Evolutionary conservation across 1,140 invertebrate species (phyloP).

Genomic region (Lasaia peninsularis): DNA sequence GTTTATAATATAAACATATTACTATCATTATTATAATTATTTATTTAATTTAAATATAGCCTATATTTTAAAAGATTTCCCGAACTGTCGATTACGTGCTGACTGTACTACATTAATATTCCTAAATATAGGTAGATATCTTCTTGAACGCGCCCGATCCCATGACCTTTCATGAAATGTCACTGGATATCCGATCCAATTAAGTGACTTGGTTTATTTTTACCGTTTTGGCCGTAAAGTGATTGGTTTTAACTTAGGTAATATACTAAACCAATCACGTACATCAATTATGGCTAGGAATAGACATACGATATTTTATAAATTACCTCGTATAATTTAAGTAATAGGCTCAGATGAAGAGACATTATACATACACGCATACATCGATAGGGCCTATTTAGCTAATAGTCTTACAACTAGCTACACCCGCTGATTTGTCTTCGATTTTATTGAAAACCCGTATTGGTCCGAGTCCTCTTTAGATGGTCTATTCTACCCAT

Average conservation of each 20-base stretch:
- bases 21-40: no score
- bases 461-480: no score
- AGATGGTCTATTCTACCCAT: no score
- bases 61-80: no score
- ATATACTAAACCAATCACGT: not conserved
- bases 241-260: not conserved
- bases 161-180: conserved; percentile 15
- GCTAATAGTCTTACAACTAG: no score
- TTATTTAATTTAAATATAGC: no score
- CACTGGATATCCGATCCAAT: conserved; percentile 13
- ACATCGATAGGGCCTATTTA: no score
- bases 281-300: not conserved
- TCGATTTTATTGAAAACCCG: no score
- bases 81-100: not conserved
- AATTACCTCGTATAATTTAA: not conserved
- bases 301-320: no score
- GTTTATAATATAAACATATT: no score
- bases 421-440: no score
- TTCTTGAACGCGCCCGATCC: conserved; percentile 9
- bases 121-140: conserved; percentile 12
- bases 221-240: not conserved
- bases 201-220: conserved; percentile 8
- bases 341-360: not conserved
- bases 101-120: not conserved
- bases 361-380: no score